Base-by-base conservation (phyloP, 2,888 invertebrate genomes). In the Electrophaes corylata region DNA sequence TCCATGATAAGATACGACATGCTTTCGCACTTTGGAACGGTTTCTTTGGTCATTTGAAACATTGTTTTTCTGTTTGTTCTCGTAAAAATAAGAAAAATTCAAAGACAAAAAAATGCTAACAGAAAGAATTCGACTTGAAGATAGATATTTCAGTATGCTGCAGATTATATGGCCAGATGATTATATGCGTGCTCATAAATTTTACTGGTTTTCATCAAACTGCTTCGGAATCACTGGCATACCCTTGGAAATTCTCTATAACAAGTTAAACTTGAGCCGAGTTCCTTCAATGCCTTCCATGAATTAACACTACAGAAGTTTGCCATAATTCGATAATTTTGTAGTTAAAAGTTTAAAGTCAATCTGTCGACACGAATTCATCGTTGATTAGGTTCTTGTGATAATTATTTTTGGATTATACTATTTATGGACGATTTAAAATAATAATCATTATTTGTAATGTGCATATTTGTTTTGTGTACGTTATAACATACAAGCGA, bases 291-390 rank as follows among this genome's bases (percentile, higher is more conserved):
- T 16, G 35, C 23, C 29, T 49, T 16, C 39, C 18, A 37, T 52
- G 12, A 29, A 12, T 39, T 35, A 40, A n/a, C 5, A 6, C 41
- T 2, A 23, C 29, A 39, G 20, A 14, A n/a, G 44, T 43, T 51
- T 3, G 20, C 43, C 20, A 33, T 14, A 37, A 33, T 18, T 45
- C 19, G 19, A 14, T 23, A 47, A 41, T 12, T 23, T 5, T 6
- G 37, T 37, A 37, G 37, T 57, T 57, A 51, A 51, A 51, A 41
- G 29, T 41, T 45, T 46, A 16, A 45, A 56, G 14, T 37, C 14
- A 37, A 43, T 43, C 56, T 8, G 39, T 41, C 23, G 41, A 41
- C 23, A n/a, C 41, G 18, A 41, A 16, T 31, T 39, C 14, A 51
- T 19, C 33, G 41, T 40, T 33, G 16, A 10, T 46, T 35, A 11